A percentile compares a stretch with the other conserved stretches of the same genome.
phyloP scores from a whole-genome alignment of 2,113 vertebrate species.

The Stomatorhinus ivindoensis region DNA sequence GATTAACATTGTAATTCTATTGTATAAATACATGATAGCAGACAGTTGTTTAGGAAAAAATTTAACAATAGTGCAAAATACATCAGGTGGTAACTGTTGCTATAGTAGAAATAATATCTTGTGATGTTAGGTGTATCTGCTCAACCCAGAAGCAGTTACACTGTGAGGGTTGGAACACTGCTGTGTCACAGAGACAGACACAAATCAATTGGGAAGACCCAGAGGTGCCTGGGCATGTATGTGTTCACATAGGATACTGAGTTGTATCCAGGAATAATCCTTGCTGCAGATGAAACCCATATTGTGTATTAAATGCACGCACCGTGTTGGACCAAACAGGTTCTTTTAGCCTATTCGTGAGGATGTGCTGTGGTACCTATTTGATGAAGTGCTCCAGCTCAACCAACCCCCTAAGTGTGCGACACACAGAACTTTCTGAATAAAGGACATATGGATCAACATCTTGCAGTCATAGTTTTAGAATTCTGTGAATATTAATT shows the following conservation, averaged over 20 bases:
- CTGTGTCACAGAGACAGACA: not conserved
- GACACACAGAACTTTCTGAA: not conserved
- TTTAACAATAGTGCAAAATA: not conserved
- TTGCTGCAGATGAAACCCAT: not conserved
- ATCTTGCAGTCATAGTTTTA: not conserved
- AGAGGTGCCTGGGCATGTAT: not conserved
- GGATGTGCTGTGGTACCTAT: too few species aligned
- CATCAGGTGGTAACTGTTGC: not conserved
- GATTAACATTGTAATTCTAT: not conserved
- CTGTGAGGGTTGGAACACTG: not conserved
- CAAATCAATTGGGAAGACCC: not conserved
- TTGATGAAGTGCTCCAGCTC: not conserved
- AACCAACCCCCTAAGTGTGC: not conserved
- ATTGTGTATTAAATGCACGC: not conserved
- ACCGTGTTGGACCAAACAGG: not conserved
- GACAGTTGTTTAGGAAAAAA: not conserved
- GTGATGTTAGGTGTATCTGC: not conserved
- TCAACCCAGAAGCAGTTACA: not conserved
- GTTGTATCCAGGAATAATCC: not conserved
- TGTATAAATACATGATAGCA: not conserved
- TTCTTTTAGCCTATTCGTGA: not conserved
- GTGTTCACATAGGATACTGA: not conserved
- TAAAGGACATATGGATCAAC: not conserved
- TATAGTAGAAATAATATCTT: not conserved
- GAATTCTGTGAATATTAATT: not conserved